phyloP scores from a whole-genome alignment of 2,113 vertebrate genomes.

The Misgurnus anguillicaudatus region DNA sequence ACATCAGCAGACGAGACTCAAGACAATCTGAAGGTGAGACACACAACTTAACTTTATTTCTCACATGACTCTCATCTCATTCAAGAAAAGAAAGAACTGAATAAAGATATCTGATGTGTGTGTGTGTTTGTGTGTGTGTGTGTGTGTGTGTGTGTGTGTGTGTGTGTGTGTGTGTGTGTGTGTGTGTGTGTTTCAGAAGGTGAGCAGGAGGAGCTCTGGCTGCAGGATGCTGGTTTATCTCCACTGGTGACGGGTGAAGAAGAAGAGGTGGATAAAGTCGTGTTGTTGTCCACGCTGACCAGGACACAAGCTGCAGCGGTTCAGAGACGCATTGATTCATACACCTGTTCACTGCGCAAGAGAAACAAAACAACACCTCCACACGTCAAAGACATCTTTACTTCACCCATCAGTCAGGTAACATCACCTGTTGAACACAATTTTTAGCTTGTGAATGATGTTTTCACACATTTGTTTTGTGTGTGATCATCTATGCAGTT shows the following conservation, averaged over 20 bases:
- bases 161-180: too few relatives aligned
- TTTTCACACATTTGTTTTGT: too few relatives aligned
- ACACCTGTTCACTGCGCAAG: slow-evolving; percentile 78
- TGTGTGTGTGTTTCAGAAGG: slow-evolving; percentile 70
- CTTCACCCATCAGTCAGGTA: slow-evolving; percentile 56
- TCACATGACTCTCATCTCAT: too few relatives aligned
- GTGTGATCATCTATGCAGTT: too few relatives aligned
- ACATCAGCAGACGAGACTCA: slow-evolving; percentile 74
- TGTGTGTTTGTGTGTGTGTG: too few relatives aligned
- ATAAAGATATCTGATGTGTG: too few relatives aligned
- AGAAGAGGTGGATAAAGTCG: slow-evolving; percentile 72
- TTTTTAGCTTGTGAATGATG: too few relatives aligned
- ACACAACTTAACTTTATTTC: background rate
- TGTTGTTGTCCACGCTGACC: slow-evolving; percentile 86
- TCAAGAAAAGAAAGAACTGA: too few relatives aligned
- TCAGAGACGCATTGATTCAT: slow-evolving; percentile 81
- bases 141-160: too few relatives aligned
- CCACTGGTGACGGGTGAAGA: slow-evolving; percentile 76
- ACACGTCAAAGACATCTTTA: slow-evolving; percentile 84
- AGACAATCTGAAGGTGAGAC: slow-evolving; percentile 82
- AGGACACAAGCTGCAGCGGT: slow-evolving; percentile 84
- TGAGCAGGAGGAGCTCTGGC: slow-evolving; percentile 86
- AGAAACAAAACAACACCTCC: slow-evolving; percentile 78
- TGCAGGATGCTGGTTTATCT: slow-evolving; percentile 82
- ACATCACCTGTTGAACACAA: too few relatives aligned